phyloP scores from a whole-genome alignment of 2,797 vertebrate species.

The Cephalopachus bancanus region DNA sequence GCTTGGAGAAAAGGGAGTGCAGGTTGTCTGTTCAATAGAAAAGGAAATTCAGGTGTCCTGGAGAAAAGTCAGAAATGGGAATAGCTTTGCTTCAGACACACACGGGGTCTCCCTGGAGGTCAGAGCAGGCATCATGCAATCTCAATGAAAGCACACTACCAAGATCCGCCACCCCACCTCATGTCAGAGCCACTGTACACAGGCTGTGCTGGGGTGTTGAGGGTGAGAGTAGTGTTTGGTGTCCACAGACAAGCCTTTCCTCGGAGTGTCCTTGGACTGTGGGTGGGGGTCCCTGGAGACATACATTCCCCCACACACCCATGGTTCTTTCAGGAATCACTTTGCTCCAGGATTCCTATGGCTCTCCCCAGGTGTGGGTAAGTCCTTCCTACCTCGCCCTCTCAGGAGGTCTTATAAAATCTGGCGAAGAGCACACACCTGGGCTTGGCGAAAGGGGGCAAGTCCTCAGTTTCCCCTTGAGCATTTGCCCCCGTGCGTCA shows the following conservation, averaged over 20 bases:
- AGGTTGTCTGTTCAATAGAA: neutral
- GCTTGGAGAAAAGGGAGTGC: neutral
- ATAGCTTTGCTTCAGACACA: neutral
- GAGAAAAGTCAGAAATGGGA: neutral
- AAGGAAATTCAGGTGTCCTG: neutral
- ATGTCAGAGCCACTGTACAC: accelerated
- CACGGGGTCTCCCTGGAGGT: accelerated
- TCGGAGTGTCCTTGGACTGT: accelerated
- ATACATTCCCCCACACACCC: accelerated
- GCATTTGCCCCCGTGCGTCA: no score
- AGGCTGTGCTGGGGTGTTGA: neutral
- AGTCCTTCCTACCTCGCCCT: neutral
- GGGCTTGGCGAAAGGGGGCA: accelerated
- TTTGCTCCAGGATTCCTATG: neutral
- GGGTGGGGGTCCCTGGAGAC: no score
- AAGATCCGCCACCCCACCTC: accelerated
- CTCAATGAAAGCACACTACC: accelerated
- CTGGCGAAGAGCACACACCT: neutral
- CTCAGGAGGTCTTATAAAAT: neutral
- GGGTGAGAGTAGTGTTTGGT: accelerated
- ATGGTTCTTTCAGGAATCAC: accelerated
- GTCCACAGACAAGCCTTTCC: neutral
- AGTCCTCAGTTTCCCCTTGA: neutral
- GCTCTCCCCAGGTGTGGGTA: neutral
- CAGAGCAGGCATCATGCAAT: accelerated